phyloP scores from a whole-genome alignment of 2,797 vertebrate species.

The Urosaurus nigricauda region DNA sequence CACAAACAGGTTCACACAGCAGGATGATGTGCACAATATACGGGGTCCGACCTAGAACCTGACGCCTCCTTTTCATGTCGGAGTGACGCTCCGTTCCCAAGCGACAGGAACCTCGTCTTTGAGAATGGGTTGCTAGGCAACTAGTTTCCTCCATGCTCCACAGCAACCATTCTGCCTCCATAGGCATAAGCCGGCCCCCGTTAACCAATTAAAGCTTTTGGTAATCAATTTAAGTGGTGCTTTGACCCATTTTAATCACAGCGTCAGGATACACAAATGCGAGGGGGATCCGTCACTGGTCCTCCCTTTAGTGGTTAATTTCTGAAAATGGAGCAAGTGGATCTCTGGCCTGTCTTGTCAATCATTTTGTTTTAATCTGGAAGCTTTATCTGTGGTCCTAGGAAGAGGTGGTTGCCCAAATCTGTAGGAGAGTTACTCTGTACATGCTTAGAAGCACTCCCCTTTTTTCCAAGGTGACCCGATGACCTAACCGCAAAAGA shows the following conservation, averaged over 20 bases:
- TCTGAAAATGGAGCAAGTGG: background rate
- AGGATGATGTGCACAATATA: background rate
- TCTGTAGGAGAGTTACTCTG: background rate
- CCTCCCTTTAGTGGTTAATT: background rate
- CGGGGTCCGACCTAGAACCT: constrained; percentile 32
- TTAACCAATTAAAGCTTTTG: constrained; percentile 35
- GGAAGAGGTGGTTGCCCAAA: background rate
- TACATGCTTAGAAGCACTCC: background rate
- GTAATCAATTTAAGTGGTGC: constrained; percentile 27
- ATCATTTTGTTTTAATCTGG: background rate
- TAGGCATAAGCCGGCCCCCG: constrained; percentile 2
- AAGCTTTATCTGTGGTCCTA: background rate
- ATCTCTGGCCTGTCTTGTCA: background rate
- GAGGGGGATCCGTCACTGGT: background rate
- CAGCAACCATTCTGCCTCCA: constrained; percentile 12
- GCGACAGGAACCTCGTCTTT: constrained; percentile 30
- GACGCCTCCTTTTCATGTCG: background rate
- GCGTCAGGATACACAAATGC: background rate
- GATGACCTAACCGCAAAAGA: no score
- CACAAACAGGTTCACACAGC: background rate
- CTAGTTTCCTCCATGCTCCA: constrained; percentile 37
- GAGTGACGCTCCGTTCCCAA: constrained; percentile 32
- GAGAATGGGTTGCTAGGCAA: constrained; percentile 49
- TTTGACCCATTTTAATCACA: constrained; percentile 27
- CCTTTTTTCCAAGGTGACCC: background rate